Base-by-base conservation (phyloP, 1,140 invertebrate genomes). In the Trichonephila clavipes region DNA sequence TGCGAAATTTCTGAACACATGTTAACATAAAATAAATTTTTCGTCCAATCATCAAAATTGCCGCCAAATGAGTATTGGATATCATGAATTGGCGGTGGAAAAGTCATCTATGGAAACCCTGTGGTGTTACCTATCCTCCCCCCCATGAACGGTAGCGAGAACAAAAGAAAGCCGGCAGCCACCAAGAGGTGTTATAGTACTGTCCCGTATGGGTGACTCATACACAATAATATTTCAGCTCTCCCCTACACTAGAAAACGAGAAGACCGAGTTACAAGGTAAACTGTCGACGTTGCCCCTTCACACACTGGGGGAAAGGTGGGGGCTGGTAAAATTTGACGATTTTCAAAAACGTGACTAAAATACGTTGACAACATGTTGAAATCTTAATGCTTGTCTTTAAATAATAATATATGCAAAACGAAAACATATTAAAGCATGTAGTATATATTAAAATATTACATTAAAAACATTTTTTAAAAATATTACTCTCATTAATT, bases 201-300 rank as follows among this genome's bases (percentile, higher is more conserved):
- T 85, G 82, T 87, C 90, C 90, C 81, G 82, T 92, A 87, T 92
- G 58, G 58, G 40, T 93, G 92, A 93, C 85, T 93, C 92, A 93
- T 88, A 77, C 34, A 88, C 66, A 93, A 93, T 93, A 93, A 93
- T 87, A 93, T 87, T 81, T 21, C 69, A 72, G 21, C 44, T 72
- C 28, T 51, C 51, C 24, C 83, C 90, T 18, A 62, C 28, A n/a
- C n/a, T 44, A 77, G 6, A 77, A 82, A 40, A 44, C 24, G 21
- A 28, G 10, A 51, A 51, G 92, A 88, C 92, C 85, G 18, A 82
- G 64, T 93, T 93, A 88, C 92, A 93, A 93, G 92, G 92, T 93
- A 93, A 93, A 93, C 92, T 62, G 40, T 66, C 51, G 72, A 58
- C 62, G 44, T 18, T 28, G 8, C 21, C 12, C 19, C 34, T 6